Evolutionary conservation across 2,888 invertebrate species (phyloP), one percentile per base, ranked within the genome.

Genomic region (Caenorhabditis japonica): DNA sequence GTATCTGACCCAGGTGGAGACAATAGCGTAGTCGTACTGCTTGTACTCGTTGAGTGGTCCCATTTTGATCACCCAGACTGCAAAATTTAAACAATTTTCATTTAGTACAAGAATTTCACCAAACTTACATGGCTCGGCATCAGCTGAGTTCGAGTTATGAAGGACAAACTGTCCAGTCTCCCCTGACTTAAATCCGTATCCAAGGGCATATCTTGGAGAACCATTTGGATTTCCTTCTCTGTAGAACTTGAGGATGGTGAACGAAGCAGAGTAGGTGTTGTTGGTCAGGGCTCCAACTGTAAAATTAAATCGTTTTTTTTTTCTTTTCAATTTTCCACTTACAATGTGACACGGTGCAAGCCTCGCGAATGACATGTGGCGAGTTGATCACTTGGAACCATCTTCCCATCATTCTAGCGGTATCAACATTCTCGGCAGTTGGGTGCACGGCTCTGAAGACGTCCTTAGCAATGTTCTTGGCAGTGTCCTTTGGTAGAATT

Each of bases 311-410:
- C 12, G 12, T 5, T 19, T 33, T 34, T 21, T 15, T 10, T 7
- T 21, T 13, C 27, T 4, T 30, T 30, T 30, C 30, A 30, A 30
- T 30, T 30, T n/a, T 21, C 21, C 36, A n/a, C 56, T 64, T 33
- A 87, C 87, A 88, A 72, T 88, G 88, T 43, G 87, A 82, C 10
- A 88, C 87, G 66, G 88, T 85, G 81, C 88, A 88, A 15, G 88
- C 88, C 68, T 88, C 88, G 15, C 87, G 81, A 60, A 88, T 88
- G 38, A 88, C 88, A 68, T 88, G 88, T 43, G 88, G 88, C 17
- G 83, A 84, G 77, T 85, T 88, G 76, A 88, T 88, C n/a, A 87
- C 87, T 77, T 88, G 88, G 80, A 88, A 88, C 88, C 88, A 88
- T 56, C 88, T 77, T 52, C 88, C 88, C 88, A 88, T 88, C 88